Percentiles rank a stretch among this genome's conserved stretches.
Conservation (phyloP, 2,888 invertebrate genomes). For the Deroplatys truncata region DNA sequence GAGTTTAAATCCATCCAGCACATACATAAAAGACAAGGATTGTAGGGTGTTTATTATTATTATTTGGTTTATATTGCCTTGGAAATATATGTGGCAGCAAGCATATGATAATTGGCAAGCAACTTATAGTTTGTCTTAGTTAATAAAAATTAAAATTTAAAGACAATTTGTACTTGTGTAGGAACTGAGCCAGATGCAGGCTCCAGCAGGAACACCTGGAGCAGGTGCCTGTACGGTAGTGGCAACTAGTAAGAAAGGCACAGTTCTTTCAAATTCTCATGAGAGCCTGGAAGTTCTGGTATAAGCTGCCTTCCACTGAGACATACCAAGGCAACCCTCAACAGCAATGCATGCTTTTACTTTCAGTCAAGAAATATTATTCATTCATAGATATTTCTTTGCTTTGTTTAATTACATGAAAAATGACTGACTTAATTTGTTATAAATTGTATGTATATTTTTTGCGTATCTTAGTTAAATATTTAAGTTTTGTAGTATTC, state of each 20-base stretch:
- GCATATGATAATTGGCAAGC: no score
- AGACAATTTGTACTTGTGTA: not conserved
- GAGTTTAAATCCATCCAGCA: no score
- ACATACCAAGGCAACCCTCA: not conserved
- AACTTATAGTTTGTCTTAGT: no score
- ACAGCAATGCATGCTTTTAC: not conserved
- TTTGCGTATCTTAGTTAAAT: not conserved
- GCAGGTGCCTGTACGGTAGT: conserved; percentile 36
- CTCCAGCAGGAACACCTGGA: not conserved
- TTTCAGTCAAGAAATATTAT: not conserved
- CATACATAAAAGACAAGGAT: no score
- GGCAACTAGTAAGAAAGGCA: conserved; percentile 32
- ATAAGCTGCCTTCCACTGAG: conserved; percentile 30
- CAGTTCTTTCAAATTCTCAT: conserved; percentile 42
- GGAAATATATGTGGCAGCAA: no score
- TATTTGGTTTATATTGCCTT: no score
- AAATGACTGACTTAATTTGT: not conserved
- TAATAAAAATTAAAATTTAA: not conserved
- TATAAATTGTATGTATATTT: not conserved
- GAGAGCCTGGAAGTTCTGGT: conserved; percentile 45
- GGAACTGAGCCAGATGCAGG: conserved; percentile 12
- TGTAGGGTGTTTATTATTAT: no score
- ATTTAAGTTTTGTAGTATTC: not conserved
- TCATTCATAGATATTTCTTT: not conserved
- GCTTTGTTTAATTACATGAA: not conserved